phyloP scores from a whole-genome alignment of 1,140 invertebrate species.

The Megalonaias nervosa region DNA sequence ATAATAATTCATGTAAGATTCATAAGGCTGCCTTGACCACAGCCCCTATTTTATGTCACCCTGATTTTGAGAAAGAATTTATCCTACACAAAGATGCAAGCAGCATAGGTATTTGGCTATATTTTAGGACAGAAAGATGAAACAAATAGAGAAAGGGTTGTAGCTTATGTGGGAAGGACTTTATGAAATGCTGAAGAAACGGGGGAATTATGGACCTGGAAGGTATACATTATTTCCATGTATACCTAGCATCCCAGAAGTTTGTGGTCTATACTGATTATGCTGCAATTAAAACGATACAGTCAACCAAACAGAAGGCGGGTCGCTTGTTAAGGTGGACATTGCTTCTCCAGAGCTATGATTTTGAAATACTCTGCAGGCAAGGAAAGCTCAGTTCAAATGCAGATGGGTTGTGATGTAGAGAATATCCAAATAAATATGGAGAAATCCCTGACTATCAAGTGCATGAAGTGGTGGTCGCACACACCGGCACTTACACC shows the following conservation, averaged over 20 bases:
- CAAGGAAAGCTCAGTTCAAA: too few relatives aligned
- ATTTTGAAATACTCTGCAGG: slow-evolving; percentile 7
- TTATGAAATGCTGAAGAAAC: too few relatives aligned
- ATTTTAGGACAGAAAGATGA: too few relatives aligned
- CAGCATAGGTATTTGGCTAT: slow-evolving; percentile 2
- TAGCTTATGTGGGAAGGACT: too few relatives aligned
- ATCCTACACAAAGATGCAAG: slow-evolving; percentile 21
- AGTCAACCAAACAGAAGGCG: slow-evolving; percentile 64
- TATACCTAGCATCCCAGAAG: slow-evolving; percentile 56
- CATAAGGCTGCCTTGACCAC: not conserved
- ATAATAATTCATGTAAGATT: not conserved
- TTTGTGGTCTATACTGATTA: slow-evolving; percentile 75
- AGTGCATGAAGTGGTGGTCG: too few relatives aligned
- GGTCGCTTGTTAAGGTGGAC: slow-evolving; percentile 57
- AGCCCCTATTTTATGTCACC: slow-evolving; percentile 14
- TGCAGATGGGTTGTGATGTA: not conserved
- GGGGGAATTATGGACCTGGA: too few relatives aligned
- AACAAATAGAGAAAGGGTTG: too few relatives aligned
- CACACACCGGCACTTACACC: too few relatives aligned
- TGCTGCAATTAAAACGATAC: slow-evolving; percentile 71
- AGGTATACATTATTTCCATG: too few relatives aligned
- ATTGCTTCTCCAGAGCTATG: slow-evolving; percentile 12
- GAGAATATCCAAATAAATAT: too few relatives aligned
- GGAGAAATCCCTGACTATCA: too few relatives aligned
- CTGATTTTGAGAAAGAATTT: slow-evolving; percentile 16